Conservation (phyloP, 2,797 vertebrate genomes). For the Artibeus jamaicensis region DNA sequence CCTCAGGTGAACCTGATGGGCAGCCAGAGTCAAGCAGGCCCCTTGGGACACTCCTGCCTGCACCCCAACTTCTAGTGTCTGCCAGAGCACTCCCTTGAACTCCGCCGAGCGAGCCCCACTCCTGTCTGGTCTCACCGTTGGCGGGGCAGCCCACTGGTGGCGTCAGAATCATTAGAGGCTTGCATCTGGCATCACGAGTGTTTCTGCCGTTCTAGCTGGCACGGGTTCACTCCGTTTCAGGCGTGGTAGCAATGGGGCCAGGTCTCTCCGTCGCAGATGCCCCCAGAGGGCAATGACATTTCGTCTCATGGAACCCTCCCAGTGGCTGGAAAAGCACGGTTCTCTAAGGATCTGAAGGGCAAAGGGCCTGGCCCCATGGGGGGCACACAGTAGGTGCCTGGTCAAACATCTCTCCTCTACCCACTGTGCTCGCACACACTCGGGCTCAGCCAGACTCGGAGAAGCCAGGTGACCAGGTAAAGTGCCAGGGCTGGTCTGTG, state of each 20-base stretch:
- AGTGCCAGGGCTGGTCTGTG: background rate
- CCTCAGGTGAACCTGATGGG: background rate
- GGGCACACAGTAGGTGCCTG: background rate
- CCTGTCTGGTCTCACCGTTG: too few species aligned
- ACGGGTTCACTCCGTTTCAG: background rate
- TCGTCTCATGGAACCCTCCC: background rate
- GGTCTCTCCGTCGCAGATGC: background rate
- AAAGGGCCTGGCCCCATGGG: background rate
- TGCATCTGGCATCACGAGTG: too few species aligned
- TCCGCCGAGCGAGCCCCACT: background rate
- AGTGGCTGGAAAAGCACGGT: background rate
- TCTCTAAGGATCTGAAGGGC: background rate
- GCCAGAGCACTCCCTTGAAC: background rate
- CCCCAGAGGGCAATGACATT: background rate
- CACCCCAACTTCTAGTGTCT: background rate
- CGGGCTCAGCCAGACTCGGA: background rate
- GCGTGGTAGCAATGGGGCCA: background rate
- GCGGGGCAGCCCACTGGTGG: accelerated
- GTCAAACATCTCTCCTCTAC: background rate
- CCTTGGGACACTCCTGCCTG: background rate
- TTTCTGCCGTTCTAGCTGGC: background rate
- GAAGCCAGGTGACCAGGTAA: background rate
- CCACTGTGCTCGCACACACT: too few species aligned
- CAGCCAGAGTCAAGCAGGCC: background rate
- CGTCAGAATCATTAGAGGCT: background rate